These are phyloP conservation scores for Chironomus striatipennis DNA, from an alignment of 1,140 invertebrate genomes.

Conservation along the genomic window DNA sequence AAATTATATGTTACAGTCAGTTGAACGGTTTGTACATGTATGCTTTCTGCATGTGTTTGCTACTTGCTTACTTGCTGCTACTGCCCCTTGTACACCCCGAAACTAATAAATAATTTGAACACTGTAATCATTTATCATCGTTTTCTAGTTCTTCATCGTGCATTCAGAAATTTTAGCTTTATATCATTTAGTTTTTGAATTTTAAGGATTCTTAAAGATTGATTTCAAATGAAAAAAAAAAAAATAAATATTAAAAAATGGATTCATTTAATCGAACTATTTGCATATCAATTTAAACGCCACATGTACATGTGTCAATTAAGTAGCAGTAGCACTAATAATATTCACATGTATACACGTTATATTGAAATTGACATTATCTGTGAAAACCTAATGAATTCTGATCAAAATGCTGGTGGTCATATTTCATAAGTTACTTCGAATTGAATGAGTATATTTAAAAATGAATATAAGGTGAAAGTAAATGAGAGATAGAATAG, in stretches of 20 bases:
- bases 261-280: not conserved
- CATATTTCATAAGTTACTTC: not conserved
- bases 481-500: not conserved
- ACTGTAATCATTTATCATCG: slow-evolving; percentile 20
- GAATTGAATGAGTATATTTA: not conserved
- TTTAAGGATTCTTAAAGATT: too few species aligned
- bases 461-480: not conserved
- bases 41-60: not conserved
- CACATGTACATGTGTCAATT: not conserved
- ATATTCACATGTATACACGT: not conserved
- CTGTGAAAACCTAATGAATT: not conserved
- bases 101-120: slow-evolving; percentile 21
- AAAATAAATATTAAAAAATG: too few species aligned
- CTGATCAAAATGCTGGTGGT: not conserved
- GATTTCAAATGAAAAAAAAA: too few species aligned
- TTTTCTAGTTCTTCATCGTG: slow-evolving; percentile 8
- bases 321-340: not conserved
- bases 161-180: too few species aligned
- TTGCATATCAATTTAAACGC: not conserved
- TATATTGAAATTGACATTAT: not conserved
- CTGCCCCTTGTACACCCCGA: not conserved
- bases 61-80: not conserved
- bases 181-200: too few species aligned
- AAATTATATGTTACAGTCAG: slow-evolving; percentile 9
- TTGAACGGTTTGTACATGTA: slow-evolving; percentile 12